These are phyloP conservation scores for Labia minor DNA, from an alignment of 2,888 invertebrate species.

Conservation along the genomic window DNA sequence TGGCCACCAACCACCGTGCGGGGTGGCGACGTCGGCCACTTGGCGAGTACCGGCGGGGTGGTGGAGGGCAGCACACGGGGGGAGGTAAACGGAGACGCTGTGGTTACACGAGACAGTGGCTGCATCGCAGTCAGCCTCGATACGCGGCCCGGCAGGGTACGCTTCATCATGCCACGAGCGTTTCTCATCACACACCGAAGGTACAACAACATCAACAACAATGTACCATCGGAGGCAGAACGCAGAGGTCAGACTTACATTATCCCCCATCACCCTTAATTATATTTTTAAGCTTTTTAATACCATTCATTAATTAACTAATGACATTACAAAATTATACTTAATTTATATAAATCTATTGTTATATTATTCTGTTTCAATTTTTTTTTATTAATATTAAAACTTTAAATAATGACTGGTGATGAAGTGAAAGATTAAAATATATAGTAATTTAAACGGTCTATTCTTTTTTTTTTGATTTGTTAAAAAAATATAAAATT, in stretches of 20 bases:
- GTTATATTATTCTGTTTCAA: too few species aligned
- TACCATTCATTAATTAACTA: too few species aligned
- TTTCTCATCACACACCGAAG: constrained; percentile 52
- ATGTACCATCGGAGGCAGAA: not conserved
- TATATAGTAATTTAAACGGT: too few species aligned
- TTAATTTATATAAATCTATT: too few species aligned
- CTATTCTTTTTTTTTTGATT: too few species aligned
- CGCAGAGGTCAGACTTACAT: not conserved
- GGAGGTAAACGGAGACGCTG: not conserved
- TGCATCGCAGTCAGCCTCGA: constrained; percentile 16
- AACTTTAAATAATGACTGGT: too few species aligned
- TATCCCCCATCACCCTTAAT: not conserved
- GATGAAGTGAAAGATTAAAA: too few species aligned
- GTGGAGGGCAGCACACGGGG: not conserved
- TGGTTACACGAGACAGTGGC: not conserved
- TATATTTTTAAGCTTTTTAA: too few species aligned
- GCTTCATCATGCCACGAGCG: constrained; percentile 47
- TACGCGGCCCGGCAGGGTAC: constrained; percentile 18
- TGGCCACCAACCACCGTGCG: not conserved
- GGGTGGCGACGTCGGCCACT: not conserved
- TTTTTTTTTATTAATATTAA: too few species aligned
- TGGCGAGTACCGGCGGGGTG: not conserved
- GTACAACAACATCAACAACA: constrained; percentile 40
- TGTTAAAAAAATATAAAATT: too few species aligned
- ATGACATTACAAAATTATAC: too few species aligned